These are phyloP conservation scores for Crenuchus spilurus DNA, from an alignment of 2,797 vertebrate genomes.

Conservation along the genomic window DNA sequence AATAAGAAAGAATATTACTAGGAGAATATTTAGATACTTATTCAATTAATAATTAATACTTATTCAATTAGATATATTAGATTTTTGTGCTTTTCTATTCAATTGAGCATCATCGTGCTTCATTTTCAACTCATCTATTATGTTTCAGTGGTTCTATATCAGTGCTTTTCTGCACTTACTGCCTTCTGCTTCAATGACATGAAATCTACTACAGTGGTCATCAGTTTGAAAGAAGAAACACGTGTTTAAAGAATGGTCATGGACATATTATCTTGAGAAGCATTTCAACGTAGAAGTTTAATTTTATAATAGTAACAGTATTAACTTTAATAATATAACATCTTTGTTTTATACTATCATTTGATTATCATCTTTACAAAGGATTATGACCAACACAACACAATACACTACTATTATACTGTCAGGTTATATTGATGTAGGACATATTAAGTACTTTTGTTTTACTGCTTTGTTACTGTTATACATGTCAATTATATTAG, in stretches of 20 bases:
- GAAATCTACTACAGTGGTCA: neutral
- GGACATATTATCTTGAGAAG: neutral
- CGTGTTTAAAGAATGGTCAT: neutral
- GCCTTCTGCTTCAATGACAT: neutral
- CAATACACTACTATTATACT: slow-evolving; percentile 55
- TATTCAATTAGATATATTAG: too few species aligned
- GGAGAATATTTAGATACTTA: too few species aligned
- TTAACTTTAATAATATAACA: neutral
- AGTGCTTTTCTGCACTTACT: neutral
- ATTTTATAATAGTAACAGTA: neutral
- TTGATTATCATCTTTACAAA: neutral
- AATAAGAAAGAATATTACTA: too few species aligned
- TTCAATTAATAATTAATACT: too few species aligned
- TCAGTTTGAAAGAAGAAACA: neutral
- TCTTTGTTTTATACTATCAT: neutral
- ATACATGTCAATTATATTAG: slow-evolving; percentile 36
- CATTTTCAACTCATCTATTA: neutral
- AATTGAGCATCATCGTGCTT: neutral
- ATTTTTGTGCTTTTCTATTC: too few species aligned
- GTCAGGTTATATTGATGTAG: slow-evolving; percentile 47
- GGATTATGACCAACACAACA: slow-evolving; percentile 61
- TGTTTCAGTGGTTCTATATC: neutral
- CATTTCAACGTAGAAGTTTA: neutral
- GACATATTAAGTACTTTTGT: slow-evolving; percentile 46
- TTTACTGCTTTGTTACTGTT: slow-evolving; percentile 38